Base-by-base conservation (phyloP, 2,797 vertebrate genomes). In the Phrynocephalus vlangalii region DNA sequence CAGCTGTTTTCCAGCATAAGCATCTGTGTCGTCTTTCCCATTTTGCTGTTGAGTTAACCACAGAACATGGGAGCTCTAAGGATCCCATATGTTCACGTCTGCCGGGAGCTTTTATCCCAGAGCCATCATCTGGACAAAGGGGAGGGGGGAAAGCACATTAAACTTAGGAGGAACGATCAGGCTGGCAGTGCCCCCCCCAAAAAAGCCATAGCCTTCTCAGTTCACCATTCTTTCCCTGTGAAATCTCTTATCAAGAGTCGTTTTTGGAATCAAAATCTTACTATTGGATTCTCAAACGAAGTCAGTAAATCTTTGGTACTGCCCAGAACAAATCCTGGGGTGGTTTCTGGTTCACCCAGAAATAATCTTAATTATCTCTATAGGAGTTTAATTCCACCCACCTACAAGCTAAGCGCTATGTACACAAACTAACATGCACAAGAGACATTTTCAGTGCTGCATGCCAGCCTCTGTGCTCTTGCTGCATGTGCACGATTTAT, bases 381-480 rank as follows among this genome's bases (percentile, higher is more conserved):
- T 18, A 79, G 26, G 48, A 79, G 66, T 50, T 26, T 84, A 60
- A 56, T 9, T 13, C 52, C 52, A 8, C 52, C 52, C 52, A 56
- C 52, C 52, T 10, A 60, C 52, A 56, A 60, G n/a, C 52, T 56
- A 63, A 30, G 7, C 4, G 0, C 50, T 83, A 48, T 52, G 18
- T 71, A 79, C 26, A 66, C 28, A 50, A 85, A 52, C 79, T 87
- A 1, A 26, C 44, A 67, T 63, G 86, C 73, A 87, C 79, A 50
- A 2, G 67, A 66, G 52, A 30, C 15, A 30, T 72, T 33, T 66
- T 73, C 68, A 79, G 52, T 79, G 82, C 67, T 88, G 52, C 79
- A 44, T 72, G 71, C 30, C 50, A 20, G 18, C 50, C 22, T 22
- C 22, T 38, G 5, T 33, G 30, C 13, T 87, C 48, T 22, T 16